These are phyloP conservation scores for Babylonia areolata DNA, from an alignment of 1,140 invertebrate species.

Conservation along the genomic window DNA sequence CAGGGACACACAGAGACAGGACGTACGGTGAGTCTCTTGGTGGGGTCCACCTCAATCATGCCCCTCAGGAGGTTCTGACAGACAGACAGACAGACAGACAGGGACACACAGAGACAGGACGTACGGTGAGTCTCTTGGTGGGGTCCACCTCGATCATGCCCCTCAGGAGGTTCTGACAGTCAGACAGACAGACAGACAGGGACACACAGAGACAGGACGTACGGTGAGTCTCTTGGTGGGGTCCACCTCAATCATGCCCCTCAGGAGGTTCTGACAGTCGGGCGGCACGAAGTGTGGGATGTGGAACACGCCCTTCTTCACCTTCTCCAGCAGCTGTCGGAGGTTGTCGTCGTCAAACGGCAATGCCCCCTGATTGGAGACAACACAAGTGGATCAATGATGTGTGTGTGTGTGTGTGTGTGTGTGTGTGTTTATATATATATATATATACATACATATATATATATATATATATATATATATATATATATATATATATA, in stretches of 20 bases:
- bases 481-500: too few species aligned
- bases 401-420: too few species aligned
- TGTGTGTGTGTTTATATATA: too few species aligned
- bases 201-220: slow-evolving; percentile 73
- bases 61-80: too few species aligned
- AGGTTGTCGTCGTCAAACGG: slow-evolving; percentile 99
- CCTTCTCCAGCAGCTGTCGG: slow-evolving; percentile 98
- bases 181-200: neutral
- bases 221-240: slow-evolving; percentile 97
- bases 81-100: too few species aligned
- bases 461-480: too few species aligned
- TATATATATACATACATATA: too few species aligned
- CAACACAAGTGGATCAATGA: too few species aligned
- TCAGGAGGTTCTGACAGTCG: slow-evolving; percentile 97
- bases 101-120: too few species aligned
- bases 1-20: too few species aligned
- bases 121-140: neutral
- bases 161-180: neutral
- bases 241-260: slow-evolving; percentile 99
- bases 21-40: too few species aligned
- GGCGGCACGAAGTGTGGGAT: slow-evolving; percentile 99
- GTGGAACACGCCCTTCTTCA: slow-evolving; percentile 99
- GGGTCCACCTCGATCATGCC: neutral
- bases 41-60: too few species aligned
- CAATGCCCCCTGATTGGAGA: slow-evolving; percentile 90